A percentile compares a stretch with the other conserved stretches of the same genome.
phyloP scores from a whole-genome alignment of 2,797 vertebrate species.

The Sebastes vulpes region DNA sequence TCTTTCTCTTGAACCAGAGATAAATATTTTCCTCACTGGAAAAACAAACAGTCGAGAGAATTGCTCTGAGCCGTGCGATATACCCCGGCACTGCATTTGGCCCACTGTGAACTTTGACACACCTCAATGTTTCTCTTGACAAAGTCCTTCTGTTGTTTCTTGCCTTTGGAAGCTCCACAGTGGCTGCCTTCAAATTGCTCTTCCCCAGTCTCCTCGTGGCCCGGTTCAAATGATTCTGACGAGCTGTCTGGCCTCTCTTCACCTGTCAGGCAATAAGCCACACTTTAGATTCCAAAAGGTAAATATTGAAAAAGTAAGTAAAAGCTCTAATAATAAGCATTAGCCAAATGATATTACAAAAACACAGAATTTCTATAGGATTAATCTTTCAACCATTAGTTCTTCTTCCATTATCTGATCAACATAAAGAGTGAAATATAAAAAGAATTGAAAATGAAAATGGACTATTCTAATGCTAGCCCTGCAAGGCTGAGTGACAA shows the following conservation, averaged over 20 bases:
- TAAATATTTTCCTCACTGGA: constrained; percentile 45
- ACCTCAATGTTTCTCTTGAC: constrained; percentile 95
- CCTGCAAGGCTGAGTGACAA: background rate
- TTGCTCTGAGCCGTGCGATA: constrained; percentile 47
- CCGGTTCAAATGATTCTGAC: constrained; percentile 39
- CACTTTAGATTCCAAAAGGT: constrained; percentile 22
- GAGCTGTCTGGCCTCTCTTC: constrained; percentile 21
- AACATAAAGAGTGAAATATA: background rate
- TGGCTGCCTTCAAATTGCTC: constrained; percentile 59
- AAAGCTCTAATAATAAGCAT: constrained; percentile 3
- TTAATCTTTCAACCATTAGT: background rate
- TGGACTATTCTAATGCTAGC: background rate
- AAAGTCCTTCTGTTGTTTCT: constrained; percentile 88
- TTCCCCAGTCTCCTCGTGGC: constrained; percentile 43
- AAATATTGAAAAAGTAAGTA: constrained; percentile 13
- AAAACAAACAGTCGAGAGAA: constrained; percentile 48
- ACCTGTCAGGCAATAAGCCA: constrained; percentile 52
- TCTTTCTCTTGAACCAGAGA: constrained; percentile 11
- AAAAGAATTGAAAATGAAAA: background rate
- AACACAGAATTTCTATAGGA: background rate
- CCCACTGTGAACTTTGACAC: constrained; percentile 79
- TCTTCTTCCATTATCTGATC: background rate
- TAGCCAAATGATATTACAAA: background rate
- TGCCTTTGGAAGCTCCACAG: constrained; percentile 60
- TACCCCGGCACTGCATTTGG: constrained; percentile 39